Evolutionary conservation across 2,113 vertebrate species (phyloP).

Genomic region (Hydrolagus affinis): DNA sequence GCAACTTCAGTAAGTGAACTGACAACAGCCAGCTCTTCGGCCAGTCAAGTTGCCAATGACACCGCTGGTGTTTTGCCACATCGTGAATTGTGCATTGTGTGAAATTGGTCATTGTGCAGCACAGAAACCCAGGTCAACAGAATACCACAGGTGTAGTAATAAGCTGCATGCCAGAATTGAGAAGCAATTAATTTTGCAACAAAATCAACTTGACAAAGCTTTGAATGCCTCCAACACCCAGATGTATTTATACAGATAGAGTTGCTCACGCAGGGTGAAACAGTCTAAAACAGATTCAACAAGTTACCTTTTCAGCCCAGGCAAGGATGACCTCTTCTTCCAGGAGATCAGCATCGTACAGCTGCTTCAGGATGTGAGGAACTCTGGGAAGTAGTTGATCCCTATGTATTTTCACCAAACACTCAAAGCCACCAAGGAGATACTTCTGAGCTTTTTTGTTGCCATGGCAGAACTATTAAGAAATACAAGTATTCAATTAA

Average conservation of each 20-base stretch:
- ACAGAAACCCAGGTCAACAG: no score
- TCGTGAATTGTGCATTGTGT: no score
- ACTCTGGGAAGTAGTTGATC: conserved; percentile 81
- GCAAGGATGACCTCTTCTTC: conserved; percentile 90
- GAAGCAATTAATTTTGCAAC: no score
- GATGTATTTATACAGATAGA: not conserved
- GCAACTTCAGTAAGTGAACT: no score
- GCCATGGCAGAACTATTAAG: conserved; percentile 83
- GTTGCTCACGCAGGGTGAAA: accelerated
- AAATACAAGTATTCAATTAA: not conserved
- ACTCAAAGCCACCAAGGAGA: conserved; percentile 88
- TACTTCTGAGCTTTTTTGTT: conserved; percentile 96
- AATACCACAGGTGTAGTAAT: no score
- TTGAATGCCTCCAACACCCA: not conserved
- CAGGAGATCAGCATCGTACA: conserved; percentile 89
- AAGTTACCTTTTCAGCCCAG: conserved; percentile 87
- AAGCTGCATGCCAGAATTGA: no score
- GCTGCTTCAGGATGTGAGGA: conserved; percentile 85
- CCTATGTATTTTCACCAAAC: conserved; percentile 88
- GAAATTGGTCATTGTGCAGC: no score
- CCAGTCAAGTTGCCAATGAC: no score
- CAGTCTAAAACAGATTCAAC: no score
- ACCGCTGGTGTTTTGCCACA: no score
- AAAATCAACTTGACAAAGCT: not conserved
- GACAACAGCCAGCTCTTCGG: no score